Base-by-base conservation (phyloP, 92 coral and sea anemone genomes). In the Porites divaricata region DNA sequence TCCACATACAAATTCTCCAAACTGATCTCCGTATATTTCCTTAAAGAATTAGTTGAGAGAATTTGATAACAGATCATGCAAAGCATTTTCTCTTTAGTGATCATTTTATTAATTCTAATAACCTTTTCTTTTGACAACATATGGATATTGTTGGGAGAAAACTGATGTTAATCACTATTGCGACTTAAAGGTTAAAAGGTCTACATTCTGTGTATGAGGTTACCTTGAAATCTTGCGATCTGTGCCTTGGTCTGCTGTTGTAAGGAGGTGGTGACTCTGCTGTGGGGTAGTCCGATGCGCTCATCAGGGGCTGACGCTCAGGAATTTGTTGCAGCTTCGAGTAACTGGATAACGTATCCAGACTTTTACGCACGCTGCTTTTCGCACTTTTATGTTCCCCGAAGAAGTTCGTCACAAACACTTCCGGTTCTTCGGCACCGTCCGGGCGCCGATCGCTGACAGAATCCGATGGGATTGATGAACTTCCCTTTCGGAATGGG, bases 391-490 rank as follows among this genome's bases (percentile, higher is more conserved):
- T 87, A 61, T 86, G 86, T 51, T 93, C 98, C 26, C 93, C 90
- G 81, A 78, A 88, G 17, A 72, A 52, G 63, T 49, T 51, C 62
- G 21, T 72, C 63, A 86, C 70, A 21, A 82, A 81, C 41, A 85
- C 35, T 22, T 96, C 99, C 19, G 97, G 85, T 70, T 92, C 95
- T 77, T 96, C 99, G 63, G 99, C 99, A 50, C 99, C 99, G 83
- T 96, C 99, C 15, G 99, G 99, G 16, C 94, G 91, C 48, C 99
- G 92, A 64, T 96, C 99, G 76, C 92, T 86, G 63, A 75, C 87
- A 25, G 91, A 86, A 62, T 88, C 93, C n/a, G 90, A 85, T 10
- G 86, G 89, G 66, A 84, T 62, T 87, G 80, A 90, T 50, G 92
- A 95, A 70, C 81, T 77, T 17, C 85, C 95, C 76, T 85, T 88